Evolutionary conservation across 2,113 vertebrate species (phyloP).

Genomic region (Blennius ocellaris): DNA sequence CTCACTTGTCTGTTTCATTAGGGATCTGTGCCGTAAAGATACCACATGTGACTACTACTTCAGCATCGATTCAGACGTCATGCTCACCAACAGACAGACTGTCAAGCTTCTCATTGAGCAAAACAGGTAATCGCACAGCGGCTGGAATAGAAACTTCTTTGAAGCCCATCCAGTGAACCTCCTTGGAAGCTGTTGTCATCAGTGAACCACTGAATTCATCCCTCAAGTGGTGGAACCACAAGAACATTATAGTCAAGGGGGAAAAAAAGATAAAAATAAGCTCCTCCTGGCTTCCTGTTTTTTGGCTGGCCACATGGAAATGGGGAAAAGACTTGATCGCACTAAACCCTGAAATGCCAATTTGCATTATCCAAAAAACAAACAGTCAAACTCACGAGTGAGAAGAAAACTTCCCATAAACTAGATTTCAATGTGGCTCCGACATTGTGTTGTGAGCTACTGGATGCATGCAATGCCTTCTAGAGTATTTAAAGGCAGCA

Average conservation of each 20-base stretch:
- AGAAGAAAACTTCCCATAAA: constrained; percentile 54
- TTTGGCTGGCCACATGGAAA: constrained; percentile 67
- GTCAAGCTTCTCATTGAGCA: constrained; percentile 95
- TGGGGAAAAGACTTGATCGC: constrained; percentile 18
- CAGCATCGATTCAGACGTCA: constrained; percentile 94
- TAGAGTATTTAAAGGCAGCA: constrained; percentile 76
- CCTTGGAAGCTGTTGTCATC: constrained; percentile 26
- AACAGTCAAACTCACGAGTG: constrained; percentile 53
- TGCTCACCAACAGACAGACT: constrained; percentile 92
- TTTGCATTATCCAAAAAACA: constrained; percentile 70
- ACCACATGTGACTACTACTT: constrained; percentile 91
- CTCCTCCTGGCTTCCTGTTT: constrained; percentile 71
- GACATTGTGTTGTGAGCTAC: constrained; percentile 36
- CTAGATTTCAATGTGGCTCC: constrained; percentile 61
- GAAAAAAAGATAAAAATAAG: constrained; percentile 75
- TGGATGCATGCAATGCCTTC: constrained; percentile 45
- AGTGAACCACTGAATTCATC: constrained; percentile 35
- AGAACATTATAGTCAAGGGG: constrained; percentile 57
- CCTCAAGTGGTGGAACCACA: constrained; percentile 65
- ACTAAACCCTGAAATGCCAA: constrained; percentile 60
- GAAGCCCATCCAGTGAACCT: constrained; percentile 20
- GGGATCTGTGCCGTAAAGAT: constrained; percentile 93
- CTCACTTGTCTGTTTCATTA: constrained; percentile 67
- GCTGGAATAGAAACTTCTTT: not conserved
- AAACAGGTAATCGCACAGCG: constrained; percentile 89